Percentiles rank a stretch among this genome's conserved stretches.
Evolutionary conservation across 2,113 vertebrate species (phyloP).

Genomic region (Ptyas mucosa): DNA sequence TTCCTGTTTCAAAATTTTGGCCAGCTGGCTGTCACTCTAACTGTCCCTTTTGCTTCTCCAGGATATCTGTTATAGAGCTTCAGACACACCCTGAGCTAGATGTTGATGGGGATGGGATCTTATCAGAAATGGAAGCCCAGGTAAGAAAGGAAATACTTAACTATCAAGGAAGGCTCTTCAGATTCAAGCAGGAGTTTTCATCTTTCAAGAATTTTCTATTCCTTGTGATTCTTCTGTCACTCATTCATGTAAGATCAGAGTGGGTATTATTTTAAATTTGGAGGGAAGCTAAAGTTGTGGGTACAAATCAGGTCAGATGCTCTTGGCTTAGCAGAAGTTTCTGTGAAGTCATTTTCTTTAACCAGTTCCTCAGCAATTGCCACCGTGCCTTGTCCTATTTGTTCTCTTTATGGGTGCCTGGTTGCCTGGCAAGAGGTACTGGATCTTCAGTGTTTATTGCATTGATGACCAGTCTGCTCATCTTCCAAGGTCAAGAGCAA

Average conservation of each 20-base stretch:
- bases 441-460: background rate
- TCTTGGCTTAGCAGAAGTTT: background rate
- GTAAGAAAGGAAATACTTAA: conserved; percentile 49
- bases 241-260: background rate
- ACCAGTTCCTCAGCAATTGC: background rate
- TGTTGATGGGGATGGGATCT: conserved; percentile 73
- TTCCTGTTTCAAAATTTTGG: background rate
- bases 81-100: conserved; percentile 81
- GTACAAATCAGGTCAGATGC: background rate
- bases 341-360: background rate
- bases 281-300: background rate
- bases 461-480: background rate
- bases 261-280: background rate
- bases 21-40: background rate
- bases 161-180: too few species aligned
- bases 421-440: background rate
- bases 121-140: conserved; percentile 81
- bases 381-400: background rate
- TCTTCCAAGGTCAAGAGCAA: background rate
- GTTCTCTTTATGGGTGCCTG: background rate
- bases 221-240: background rate
- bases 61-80: conserved; percentile 77
- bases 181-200: background rate
- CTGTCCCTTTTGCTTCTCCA: conserved; percentile 33
- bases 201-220: background rate